Evolutionary conservation across 2,113 vertebrate species (phyloP), one percentile per base, ranked within the genome.

Genomic region (Artemisiospiza belli): DNA sequence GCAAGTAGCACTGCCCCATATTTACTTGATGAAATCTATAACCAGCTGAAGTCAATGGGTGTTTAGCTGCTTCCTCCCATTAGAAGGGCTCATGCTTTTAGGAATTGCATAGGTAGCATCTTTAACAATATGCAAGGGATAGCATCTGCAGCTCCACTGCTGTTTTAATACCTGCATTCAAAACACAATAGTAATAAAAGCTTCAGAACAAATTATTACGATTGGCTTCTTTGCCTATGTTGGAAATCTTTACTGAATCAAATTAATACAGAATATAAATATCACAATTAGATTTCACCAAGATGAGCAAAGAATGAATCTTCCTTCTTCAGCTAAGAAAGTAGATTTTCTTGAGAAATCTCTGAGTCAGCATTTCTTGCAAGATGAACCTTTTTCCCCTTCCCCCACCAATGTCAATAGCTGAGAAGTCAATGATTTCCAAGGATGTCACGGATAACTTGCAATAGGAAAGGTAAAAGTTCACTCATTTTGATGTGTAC

Each of bases 361-460:
- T 83, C 87, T 95, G 79, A 97, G 80, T 96, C 96, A 96, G 92
- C 95, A 94, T 94, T 97, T 95, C 95, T 91, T 91, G 57, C 94
- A 89, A 93, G 91, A 95, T 74, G 87, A 95, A 88, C 91, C 87
- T 67, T 94, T 91, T 92, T 83, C 76, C 80, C 90, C 93, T 95
- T 89, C 95, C 87, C 87, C 77, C 85, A 85, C 58, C 91, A 92
- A 62, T 92, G 96, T 97, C 97, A 97, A 95, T 90, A 95, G 94
- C 94, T 79, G 84, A 79, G 92, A 95, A 97, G 97, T 98, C 96
- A 97, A 97, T 98, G 96, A 98, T 98, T 97, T 97, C 97, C 95
- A 97, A 95, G 94, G 96, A 96, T 94, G 96, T 96, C 97, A 97
- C 86, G 94, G 97, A 95, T 96, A 96, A 95, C 93, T 94, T 95